Percentiles rank a stretch among this genome's conserved stretches.
phyloP scores from a whole-genome alignment of 1,140 invertebrate genomes.

The Bemisia tabaci region DNA sequence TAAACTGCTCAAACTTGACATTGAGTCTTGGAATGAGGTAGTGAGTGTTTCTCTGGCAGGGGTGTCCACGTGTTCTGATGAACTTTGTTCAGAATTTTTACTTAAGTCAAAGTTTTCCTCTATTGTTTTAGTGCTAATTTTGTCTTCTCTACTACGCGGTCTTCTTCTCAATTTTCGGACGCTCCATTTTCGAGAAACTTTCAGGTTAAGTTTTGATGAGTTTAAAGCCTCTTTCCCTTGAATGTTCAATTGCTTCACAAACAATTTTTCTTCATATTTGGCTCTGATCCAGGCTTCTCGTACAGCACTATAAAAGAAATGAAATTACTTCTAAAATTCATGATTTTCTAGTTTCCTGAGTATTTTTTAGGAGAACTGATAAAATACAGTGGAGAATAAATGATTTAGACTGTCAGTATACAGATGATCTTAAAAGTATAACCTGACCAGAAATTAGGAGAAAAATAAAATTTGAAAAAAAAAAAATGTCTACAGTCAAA shows the following conservation, averaged over 20 bases:
- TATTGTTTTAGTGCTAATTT: neutral
- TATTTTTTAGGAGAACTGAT: too few relatives aligned
- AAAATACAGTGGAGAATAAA: too few relatives aligned
- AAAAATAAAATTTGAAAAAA: too few relatives aligned
- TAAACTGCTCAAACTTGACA: neutral
- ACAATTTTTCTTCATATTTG: slow-evolving; percentile 55
- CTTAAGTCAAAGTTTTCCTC: neutral
- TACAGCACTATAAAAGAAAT: slow-evolving; percentile 35
- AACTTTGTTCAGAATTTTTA: neutral
- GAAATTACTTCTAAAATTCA: too few relatives aligned
- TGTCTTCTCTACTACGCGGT: slow-evolving; percentile 33
- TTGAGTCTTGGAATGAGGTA: neutral
- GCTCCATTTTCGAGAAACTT: slow-evolving; percentile 44
- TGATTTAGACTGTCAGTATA: too few relatives aligned
- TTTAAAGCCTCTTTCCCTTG: slow-evolving; percentile 24
- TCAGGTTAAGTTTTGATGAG: slow-evolving; percentile 20
- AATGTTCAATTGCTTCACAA: slow-evolving; percentile 35
- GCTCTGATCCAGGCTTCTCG: slow-evolving; percentile 63
- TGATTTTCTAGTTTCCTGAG: too few relatives aligned
- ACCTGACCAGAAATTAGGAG: too few relatives aligned
- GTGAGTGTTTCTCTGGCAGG: neutral
- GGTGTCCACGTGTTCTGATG: neutral
- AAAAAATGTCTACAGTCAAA: too few relatives aligned
- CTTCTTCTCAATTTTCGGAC: slow-evolving; percentile 45
- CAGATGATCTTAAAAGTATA: too few relatives aligned